phyloP scores from a whole-genome alignment of 2,797 vertebrate species.

The Onychomys leucogaster region DNA sequence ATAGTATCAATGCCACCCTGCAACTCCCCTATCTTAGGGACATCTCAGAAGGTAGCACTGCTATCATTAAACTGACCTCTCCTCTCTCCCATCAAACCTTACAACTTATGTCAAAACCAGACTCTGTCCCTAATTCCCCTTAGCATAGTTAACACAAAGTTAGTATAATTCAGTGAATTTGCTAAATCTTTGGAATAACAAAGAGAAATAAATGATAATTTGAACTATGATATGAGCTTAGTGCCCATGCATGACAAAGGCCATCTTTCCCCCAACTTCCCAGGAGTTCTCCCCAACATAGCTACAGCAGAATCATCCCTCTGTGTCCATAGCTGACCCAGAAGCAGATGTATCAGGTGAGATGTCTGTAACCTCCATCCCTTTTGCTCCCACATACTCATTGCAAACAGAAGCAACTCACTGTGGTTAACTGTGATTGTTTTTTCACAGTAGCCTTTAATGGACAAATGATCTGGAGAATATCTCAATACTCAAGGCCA shows the following conservation, averaged over 20 bases:
- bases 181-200: background rate
- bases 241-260: background rate
- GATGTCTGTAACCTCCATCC: background rate
- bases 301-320: background rate
- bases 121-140: background rate
- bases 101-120: background rate
- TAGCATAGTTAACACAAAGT: background rate
- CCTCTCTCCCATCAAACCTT: background rate
- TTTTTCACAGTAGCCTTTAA: background rate
- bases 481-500: background rate
- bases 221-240: background rate
- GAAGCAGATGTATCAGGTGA: background rate
- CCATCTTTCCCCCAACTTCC: background rate
- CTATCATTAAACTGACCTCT: background rate
- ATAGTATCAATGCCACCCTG: background rate
- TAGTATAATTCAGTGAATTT: background rate
- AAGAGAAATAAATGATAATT: background rate
- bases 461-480: background rate
- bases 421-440: background rate
- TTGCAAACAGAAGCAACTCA: background rate
- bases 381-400: background rate
- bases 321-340: background rate
- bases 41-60: background rate
- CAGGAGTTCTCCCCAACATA: background rate
- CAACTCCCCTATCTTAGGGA: background rate